These are phyloP conservation scores for Trachymyrmex septentrionalis DNA, from an alignment of 1,140 invertebrate genomes.

Conservation along the genomic window DNA sequence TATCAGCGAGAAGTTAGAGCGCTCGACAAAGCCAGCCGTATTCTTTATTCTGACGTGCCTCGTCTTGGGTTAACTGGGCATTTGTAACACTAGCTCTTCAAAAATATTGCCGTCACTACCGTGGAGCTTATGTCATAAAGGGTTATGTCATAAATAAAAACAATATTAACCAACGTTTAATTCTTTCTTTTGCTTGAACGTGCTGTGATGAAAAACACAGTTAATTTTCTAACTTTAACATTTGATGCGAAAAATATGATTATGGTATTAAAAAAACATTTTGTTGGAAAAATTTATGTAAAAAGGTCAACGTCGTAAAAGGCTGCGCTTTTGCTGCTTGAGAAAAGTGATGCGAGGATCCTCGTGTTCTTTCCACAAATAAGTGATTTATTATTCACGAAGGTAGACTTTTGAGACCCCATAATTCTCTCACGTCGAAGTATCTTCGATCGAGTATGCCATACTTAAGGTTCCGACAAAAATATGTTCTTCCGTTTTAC, in stretches of 20 bases:
- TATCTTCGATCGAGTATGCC: neutral
- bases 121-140: neutral
- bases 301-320: conserved; percentile 1
- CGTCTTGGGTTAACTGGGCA: neutral
- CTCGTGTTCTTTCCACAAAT: neutral
- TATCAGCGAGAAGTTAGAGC: conserved; percentile 26
- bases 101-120: neutral
- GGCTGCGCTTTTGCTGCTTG: neutral
- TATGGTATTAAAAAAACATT: neutral
- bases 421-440: neutral
- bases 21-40: neutral
- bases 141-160: neutral
- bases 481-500: conserved; percentile 11
- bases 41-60: conserved; percentile 31
- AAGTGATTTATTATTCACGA: conserved; percentile 20
- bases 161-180: neutral
- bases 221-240: neutral
- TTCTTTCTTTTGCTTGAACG: neutral
- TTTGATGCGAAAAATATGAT: neutral
- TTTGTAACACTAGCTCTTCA: neutral
- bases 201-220: neutral
- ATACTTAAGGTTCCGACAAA: neutral
- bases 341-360: neutral
- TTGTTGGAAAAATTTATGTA: neutral
- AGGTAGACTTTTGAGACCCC: neutral